Conservation (phyloP, 1,140 invertebrate species). For the Fopius arisanus region DNA sequence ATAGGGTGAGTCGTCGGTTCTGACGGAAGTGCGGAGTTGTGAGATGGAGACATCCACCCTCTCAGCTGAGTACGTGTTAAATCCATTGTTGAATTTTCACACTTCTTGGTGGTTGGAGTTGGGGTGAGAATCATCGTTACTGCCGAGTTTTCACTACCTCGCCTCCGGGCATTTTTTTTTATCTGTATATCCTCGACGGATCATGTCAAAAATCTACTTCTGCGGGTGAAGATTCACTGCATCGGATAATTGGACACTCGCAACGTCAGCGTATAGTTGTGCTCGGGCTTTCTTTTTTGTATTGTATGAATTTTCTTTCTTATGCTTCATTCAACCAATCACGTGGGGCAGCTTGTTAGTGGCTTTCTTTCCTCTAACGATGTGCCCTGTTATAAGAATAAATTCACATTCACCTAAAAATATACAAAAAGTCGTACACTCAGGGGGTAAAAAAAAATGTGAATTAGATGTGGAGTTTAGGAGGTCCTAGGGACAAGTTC, state of each 20-base stretch:
- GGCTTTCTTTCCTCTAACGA: not conserved
- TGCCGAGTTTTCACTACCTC: not conserved
- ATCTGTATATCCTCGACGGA: not conserved
- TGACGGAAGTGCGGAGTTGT: not conserved
- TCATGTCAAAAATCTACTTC: not conserved
- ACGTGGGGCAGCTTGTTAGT: not conserved
- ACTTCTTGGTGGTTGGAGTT: not conserved
- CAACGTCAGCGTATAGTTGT: not conserved
- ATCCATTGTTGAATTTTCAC: not conserved
- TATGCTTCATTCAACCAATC: not conserved
- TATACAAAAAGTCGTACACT: too few species aligned
- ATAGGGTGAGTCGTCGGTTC: not conserved
- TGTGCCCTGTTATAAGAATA: not conserved
- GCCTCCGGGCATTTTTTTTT: not conserved
- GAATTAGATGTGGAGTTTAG: too few species aligned
- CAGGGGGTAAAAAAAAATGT: too few species aligned
- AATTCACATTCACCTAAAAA: not conserved
- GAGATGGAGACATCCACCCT: not conserved
- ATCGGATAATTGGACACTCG: conserved; percentile 25
- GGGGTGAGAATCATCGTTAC: not conserved
- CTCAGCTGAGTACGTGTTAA: not conserved
- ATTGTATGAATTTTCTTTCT: conserved; percentile 1
- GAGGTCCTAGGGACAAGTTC: too few species aligned
- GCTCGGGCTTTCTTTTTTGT: not conserved
- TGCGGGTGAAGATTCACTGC: conserved; percentile 8